These are phyloP conservation scores for Coracopsis vasa DNA, from an alignment of 2,113 vertebrate genomes.

Conservation along the genomic window DNA sequence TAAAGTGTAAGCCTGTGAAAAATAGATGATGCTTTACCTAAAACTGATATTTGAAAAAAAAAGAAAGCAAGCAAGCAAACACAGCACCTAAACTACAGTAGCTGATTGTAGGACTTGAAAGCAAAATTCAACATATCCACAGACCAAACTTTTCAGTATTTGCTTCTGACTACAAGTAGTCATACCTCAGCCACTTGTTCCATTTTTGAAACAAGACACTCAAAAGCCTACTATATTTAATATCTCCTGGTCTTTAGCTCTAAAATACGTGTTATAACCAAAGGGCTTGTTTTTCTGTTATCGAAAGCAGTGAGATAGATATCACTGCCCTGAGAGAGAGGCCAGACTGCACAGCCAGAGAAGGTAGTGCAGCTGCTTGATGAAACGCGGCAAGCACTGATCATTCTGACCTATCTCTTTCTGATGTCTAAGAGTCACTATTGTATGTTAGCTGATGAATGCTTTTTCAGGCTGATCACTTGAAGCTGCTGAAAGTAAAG, in stretches of 20 bases:
- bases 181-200: neutral
- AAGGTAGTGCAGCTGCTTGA: conserved; percentile 65
- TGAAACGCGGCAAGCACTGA: conserved; percentile 56
- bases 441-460: conserved; percentile 66
- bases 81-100: neutral
- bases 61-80: neutral
- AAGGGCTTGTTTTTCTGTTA: conserved; percentile 70
- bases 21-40: neutral
- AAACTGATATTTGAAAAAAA: neutral
- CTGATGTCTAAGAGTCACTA: conserved; percentile 75
- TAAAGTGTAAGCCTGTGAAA: neutral
- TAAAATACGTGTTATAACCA: conserved; percentile 44
- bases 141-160: neutral
- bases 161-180: neutral
- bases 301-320: conserved; percentile 65
- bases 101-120: neutral
- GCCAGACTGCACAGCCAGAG: conserved; percentile 56
- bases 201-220: neutral
- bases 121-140: neutral
- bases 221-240: neutral
- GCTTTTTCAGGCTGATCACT: conserved; percentile 61
- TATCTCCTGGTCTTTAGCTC: neutral
- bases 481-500: conserved; percentile 69
- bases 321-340: conserved; percentile 58
- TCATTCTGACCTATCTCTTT: conserved; percentile 69